Conservation (phyloP, 1,140 invertebrate species). For the Prorops nasuta region DNA sequence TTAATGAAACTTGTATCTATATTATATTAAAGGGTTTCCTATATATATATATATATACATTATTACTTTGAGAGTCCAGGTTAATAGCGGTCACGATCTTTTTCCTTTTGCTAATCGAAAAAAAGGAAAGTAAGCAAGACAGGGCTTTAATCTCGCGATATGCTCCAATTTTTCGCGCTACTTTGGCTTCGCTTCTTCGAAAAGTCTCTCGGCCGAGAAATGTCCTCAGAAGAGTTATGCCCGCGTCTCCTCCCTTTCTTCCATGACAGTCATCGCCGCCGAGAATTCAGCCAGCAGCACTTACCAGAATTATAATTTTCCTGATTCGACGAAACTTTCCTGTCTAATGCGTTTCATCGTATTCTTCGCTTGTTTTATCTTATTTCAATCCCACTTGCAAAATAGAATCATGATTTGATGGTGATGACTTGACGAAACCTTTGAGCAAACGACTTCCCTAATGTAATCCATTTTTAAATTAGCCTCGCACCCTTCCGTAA, state of each 20-base stretch:
- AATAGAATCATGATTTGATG: constrained; percentile 22
- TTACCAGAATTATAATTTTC: constrained; percentile 33
- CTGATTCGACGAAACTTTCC: constrained; percentile 27
- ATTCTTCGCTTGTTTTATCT: constrained; percentile 29
- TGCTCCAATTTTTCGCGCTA: constrained; percentile 11
- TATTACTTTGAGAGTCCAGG: too few species aligned
- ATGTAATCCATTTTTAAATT: not conserved
- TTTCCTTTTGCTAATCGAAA: too few species aligned
- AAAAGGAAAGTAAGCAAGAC: too few species aligned
- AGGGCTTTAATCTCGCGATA: constrained; percentile 7
- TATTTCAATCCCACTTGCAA: constrained; percentile 22
- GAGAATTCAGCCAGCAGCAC: constrained; percentile 12
- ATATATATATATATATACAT: too few species aligned
- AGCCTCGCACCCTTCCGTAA: not conserved
- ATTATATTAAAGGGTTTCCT: too few species aligned
- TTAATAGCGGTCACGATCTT: too few species aligned
- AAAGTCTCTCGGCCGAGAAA: not conserved
- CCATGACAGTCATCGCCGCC: constrained; percentile 5
- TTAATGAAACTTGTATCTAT: too few species aligned
- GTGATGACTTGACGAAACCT: constrained; percentile 21
- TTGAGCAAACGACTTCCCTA: too few species aligned
- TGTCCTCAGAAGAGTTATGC: not conserved
- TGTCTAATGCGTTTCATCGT: constrained; percentile 17
- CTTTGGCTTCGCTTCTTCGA: not conserved
- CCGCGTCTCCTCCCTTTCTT: not conserved